Evolutionary conservation across 1,140 invertebrate genomes (phyloP), one percentile per base, ranked within the genome.

Genomic region (Drusus annulatus): DNA sequence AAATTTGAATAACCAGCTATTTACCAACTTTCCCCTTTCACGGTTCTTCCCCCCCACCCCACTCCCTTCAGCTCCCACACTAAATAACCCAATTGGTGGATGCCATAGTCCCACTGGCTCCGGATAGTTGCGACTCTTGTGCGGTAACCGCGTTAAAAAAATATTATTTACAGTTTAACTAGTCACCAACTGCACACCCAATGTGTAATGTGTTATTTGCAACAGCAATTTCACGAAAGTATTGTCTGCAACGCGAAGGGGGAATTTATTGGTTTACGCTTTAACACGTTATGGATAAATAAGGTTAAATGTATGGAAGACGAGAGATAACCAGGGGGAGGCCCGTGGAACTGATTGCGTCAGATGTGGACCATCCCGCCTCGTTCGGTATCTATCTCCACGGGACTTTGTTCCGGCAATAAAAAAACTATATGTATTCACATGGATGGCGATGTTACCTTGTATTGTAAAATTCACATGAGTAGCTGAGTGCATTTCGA

Each of bases 231-330:
- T 28, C 62, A 25, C 62, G 36, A 50, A 69, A 69, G 31, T 69
- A 69, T 69, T 65, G 62, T 21, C 65, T 45, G n/a, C n/a, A 19
- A 16, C n/a, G 28, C 62, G 36, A 16, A 36, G 65, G 65, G 65
- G 50, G 65, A 19, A 69, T 75, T 75, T 75, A 75, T 75, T 75
- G 73, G 73, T 75, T 58, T 60, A 75, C 73, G 73, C 13, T 75
- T 75, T 75, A 75, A 75, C 73, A 75, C 51, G 73, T 75, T 23
- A 56, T 56, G 73, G 51, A 75, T 75, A 75, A 75, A 75, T 52
- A 75, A 16, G 73, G 73, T 75, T 75, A 69, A 69, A 69, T 69
- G 65, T 23, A 69, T 69, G 65, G 65, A 69, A 69, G 65, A 69
- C 31, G n/a, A 19, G n/a, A 69, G 65, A 45, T 69, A 69, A 45